phyloP scores from a whole-genome alignment of 2,113 vertebrate species.

The Lipophrys pholis region DNA sequence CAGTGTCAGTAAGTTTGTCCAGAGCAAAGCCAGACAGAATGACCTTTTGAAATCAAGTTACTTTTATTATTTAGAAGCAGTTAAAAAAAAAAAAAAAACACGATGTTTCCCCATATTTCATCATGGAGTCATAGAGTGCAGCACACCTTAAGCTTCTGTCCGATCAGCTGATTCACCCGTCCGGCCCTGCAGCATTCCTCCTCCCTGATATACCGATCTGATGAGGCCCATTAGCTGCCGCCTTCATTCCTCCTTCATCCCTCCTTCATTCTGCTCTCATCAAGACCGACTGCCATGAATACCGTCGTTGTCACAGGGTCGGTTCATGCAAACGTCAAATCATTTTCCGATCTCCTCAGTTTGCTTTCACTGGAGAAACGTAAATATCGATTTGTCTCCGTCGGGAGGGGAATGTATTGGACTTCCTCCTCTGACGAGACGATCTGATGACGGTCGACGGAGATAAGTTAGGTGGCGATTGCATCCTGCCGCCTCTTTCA shows the following conservation, averaged over 20 bases:
- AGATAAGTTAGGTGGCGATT: neutral
- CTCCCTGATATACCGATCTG: constrained; percentile 9
- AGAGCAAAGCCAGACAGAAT: no score
- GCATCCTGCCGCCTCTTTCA: neutral
- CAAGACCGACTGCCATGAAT: neutral
- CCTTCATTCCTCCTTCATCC: constrained; percentile 12
- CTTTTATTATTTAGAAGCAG: no score
- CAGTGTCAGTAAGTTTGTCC: no score
- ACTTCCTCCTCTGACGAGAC: neutral
- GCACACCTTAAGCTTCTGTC: constrained; percentile 4
- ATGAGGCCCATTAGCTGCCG: constrained; percentile 7
- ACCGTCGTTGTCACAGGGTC: neutral
- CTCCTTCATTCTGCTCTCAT: constrained; percentile 20
- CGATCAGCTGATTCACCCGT: constrained; percentile 29
- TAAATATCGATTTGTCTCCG: neutral
- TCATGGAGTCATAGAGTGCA: no score
- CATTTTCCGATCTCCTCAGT: neutral
- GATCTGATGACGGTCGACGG: neutral
- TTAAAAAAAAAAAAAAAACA: no score
- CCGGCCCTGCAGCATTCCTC: constrained; percentile 54
- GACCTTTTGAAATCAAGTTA: no score
- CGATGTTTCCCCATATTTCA: no score
- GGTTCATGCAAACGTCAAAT: neutral
- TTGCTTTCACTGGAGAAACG: neutral
- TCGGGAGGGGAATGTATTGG: neutral